These are phyloP conservation scores for Podarcis muralis DNA, from an alignment of 2,113 vertebrate genomes.

Conservation along the genomic window DNA sequence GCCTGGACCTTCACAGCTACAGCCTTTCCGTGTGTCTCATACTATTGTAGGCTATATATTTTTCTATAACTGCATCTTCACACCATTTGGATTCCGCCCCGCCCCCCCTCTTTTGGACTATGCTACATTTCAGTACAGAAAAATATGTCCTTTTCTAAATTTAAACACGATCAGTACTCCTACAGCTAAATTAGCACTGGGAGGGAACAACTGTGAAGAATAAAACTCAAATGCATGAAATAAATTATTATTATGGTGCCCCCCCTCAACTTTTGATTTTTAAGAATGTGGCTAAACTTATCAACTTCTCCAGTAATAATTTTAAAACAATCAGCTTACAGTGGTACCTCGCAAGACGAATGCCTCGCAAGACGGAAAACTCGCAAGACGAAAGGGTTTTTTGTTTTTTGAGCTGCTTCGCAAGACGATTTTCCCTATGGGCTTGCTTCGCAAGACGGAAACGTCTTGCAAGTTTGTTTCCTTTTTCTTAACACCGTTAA, in stretches of 20 bases:
- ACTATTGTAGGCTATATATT: conserved; percentile 8
- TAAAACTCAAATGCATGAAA: conserved; percentile 29
- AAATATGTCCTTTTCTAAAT: conserved; percentile 66
- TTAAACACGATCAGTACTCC: conserved; percentile 63
- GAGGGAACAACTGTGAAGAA: conserved; percentile 46
- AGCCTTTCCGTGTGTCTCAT: background rate
- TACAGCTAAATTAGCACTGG: conserved; percentile 56
- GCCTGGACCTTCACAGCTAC: background rate
- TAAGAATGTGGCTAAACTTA: conserved; percentile 33
- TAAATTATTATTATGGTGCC: conserved; percentile 2
- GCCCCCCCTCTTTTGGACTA: conserved; percentile 11
- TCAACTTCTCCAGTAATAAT: conserved; percentile 6
- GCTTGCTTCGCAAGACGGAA: no score
- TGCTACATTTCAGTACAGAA: conserved; percentile 40
- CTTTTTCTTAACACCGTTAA: no score
- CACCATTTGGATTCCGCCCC: conserved; percentile 22
- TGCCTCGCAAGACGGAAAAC: no score
- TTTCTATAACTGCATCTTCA: conserved; percentile 39
- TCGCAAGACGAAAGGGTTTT: no score
- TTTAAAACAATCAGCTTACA: conserved; percentile 31
- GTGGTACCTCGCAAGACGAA: no score
- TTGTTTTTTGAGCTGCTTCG: no score
- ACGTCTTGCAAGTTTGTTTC: no score
- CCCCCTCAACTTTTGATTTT: background rate
- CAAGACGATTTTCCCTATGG: no score